phyloP scores from a whole-genome alignment of 2,888 invertebrate genomes.

The Silvanus unidentatus region DNA sequence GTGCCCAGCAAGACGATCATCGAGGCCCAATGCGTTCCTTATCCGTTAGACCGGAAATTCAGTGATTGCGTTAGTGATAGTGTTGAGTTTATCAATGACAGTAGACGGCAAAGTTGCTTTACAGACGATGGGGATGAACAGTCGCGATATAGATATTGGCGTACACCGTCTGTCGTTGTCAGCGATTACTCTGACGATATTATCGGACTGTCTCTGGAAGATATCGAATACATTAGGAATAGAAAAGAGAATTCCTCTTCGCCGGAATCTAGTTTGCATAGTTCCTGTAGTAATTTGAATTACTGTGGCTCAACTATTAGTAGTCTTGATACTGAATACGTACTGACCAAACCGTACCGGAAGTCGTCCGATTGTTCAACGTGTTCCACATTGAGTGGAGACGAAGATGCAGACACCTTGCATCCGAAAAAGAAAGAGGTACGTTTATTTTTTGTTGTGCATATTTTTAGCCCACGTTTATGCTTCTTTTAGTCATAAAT shows the following conservation, averaged over 20 bases:
- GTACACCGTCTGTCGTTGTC: slow-evolving; percentile 81
- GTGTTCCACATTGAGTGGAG: slow-evolving; percentile 67
- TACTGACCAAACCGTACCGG: slow-evolving; percentile 54
- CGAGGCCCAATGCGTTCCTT: slow-evolving; percentile 53
- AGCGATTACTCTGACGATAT: slow-evolving; percentile 79
- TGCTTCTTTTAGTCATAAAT: too few relatives aligned
- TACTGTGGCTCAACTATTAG: slow-evolving; percentile 55
- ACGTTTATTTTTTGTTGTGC: slow-evolving; percentile 5
- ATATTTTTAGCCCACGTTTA: not conserved
- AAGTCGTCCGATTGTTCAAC: slow-evolving; percentile 70
- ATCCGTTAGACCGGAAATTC: slow-evolving; percentile 47
- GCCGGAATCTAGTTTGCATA: slow-evolving; percentile 54
- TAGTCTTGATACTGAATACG: slow-evolving; percentile 50
- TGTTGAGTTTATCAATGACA: slow-evolving; percentile 24
- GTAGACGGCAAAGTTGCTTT: slow-evolving; percentile 49
- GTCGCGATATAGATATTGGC: slow-evolving; percentile 56
- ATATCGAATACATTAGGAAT: slow-evolving; percentile 54
- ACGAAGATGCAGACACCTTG: slow-evolving; percentile 56
- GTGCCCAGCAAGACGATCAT: slow-evolving; percentile 49
- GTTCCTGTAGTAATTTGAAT: slow-evolving; percentile 55
- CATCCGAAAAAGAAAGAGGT: slow-evolving; percentile 36
- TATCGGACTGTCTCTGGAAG: slow-evolving; percentile 54
- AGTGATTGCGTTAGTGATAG: slow-evolving; percentile 45
- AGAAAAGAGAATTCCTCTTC: slow-evolving; percentile 41
- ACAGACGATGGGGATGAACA: slow-evolving; percentile 47